A percentile compares a stretch with the other conserved stretches of the same genome.
Conservation (phyloP, 2,113 vertebrate species). For the Dromiciops gliroides region DNA sequence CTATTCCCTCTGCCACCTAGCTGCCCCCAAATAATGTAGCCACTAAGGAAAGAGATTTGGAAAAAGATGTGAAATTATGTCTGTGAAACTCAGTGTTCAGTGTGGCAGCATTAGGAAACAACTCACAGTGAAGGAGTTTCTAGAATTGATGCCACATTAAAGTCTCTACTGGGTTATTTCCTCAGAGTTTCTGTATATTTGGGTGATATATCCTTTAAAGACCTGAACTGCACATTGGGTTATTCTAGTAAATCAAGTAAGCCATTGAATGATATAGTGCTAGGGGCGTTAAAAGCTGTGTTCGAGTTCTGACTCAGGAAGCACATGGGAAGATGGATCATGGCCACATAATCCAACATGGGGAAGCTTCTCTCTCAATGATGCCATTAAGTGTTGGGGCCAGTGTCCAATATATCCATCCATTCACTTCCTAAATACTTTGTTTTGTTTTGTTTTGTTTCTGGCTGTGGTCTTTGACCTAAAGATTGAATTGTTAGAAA, state of each 20-base stretch:
- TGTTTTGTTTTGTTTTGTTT: too few species aligned
- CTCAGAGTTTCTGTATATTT: background rate
- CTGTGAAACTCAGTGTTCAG: background rate
- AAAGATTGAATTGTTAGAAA: background rate
- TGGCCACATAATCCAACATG: background rate
- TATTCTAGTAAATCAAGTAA: slow-evolving; percentile 54
- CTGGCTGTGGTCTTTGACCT: background rate
- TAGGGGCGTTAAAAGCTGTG: background rate
- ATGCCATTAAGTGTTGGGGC: background rate
- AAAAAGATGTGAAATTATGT: background rate
- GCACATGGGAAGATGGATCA: slow-evolving; percentile 24
- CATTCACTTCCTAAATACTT: background rate
- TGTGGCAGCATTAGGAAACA: background rate
- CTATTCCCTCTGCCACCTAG: too few species aligned
- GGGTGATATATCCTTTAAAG: slow-evolving; percentile 42
- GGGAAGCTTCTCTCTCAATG: slow-evolving; percentile 15
- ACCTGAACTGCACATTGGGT: background rate
- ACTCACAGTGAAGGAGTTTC: slow-evolving; percentile 14
- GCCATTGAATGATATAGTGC: background rate
- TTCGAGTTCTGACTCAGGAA: slow-evolving; percentile 43
- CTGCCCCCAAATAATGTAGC: too few species aligned
- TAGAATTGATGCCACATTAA: background rate
- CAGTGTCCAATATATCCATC: background rate
- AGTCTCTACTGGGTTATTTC: slow-evolving; percentile 37
- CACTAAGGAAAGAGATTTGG: background rate